Evolutionary conservation across 2,797 vertebrate species (phyloP), one percentile per base, ranked within the genome.

Genomic region (Lepus townsendii): DNA sequence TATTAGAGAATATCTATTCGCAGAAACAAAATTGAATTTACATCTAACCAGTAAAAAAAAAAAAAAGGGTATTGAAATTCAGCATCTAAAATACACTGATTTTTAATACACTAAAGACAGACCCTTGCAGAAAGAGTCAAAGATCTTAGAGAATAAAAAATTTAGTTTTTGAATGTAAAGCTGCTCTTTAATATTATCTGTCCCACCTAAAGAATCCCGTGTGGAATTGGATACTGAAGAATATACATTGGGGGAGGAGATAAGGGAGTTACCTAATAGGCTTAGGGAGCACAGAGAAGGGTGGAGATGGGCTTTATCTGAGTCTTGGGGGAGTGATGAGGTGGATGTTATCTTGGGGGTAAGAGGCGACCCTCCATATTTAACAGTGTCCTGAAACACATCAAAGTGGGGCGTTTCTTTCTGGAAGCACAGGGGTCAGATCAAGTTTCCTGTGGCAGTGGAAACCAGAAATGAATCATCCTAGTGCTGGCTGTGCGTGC

Each of bases 41-140:
- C 87, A 86, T 84, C 47, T 84, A 76, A 76, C 19, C 22, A 83
- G 30, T 22, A 66, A 90, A 83, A 90, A n/a, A n/a, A n/a, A n/a
- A n/a, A 3, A 47, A 47, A 1, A 1, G 42, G 72, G 30, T 73
- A 71, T 65, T n/a, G 9, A 78, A 95, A 90, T 88, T 88, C 47
- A 79, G 73, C 19, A 83, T 76, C 83, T 63, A 68, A 89, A 88
- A 62, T 57, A 75, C 5, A 78, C 50, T 35, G 16, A 47, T 47
- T 47, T 47, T 47, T 47, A 47, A 47, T 47, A 47, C 10, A 91
- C 30, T 72, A 63, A 92, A 87, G 20, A 73, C n/a, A 92, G 35
- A 57, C 72, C 60, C 24, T 10, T 79, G 5, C 30, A 83, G 10
- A 84, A 94, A 91, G 14, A 88, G 68, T 63, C 16, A 77, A 94